A percentile compares a stretch with the other conserved stretches of the same genome.
phyloP scores from a whole-genome alignment of 2,888 invertebrate genomes.

The Eilema caniola region DNA sequence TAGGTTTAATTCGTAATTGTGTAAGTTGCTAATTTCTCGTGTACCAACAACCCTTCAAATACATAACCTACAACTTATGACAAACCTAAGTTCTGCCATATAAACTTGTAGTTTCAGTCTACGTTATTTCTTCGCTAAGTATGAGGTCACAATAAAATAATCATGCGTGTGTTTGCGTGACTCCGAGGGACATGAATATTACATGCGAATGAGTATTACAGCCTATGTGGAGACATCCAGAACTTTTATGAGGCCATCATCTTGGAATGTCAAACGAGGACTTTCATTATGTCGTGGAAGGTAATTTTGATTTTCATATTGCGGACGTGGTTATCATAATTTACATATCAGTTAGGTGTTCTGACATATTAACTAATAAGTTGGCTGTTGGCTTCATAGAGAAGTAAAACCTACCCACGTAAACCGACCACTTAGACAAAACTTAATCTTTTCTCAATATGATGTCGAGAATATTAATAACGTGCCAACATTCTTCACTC shows the following conservation, averaged over 20 bases:
- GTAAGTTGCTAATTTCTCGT: not conserved
- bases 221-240: slow-evolving; percentile 15
- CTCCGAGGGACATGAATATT: slow-evolving; percentile 47
- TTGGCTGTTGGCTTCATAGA: not conserved
- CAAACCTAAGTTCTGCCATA: slow-evolving; percentile 7
- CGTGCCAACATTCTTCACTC: too few relatives aligned
- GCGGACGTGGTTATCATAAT: slow-evolving; percentile 5
- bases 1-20: not conserved
- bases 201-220: slow-evolving; percentile 28
- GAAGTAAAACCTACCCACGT: too few relatives aligned
- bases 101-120: slow-evolving; percentile 9
- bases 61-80: not conserved
- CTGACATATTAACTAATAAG: not conserved
- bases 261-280: slow-evolving; percentile 19
- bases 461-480: too few relatives aligned
- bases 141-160: slow-evolving; percentile 53
- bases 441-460: not conserved
- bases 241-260: slow-evolving; percentile 25
- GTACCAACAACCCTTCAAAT: not conserved
- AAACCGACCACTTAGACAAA: not conserved
- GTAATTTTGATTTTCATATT: slow-evolving; percentile 18
- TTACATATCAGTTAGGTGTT: not conserved
- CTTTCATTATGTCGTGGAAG: slow-evolving; percentile 16
- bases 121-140: slow-evolving; percentile 17
- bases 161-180: slow-evolving; percentile 53